Conservation (phyloP, 2,113 vertebrate genomes). For the Phalacrocorax pelagicus region DNA sequence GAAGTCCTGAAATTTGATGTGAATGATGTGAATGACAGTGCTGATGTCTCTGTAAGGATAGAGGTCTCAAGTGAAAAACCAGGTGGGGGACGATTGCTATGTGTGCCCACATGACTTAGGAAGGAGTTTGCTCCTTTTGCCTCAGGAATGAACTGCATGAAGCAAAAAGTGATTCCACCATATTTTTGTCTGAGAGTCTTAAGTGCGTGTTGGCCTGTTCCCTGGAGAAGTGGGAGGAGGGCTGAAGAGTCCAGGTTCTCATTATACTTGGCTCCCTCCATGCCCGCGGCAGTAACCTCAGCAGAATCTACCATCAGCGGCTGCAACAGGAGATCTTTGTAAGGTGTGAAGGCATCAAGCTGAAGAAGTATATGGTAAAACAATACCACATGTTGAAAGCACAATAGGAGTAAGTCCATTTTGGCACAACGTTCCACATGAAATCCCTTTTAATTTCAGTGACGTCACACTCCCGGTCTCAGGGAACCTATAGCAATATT, state of each 20-base stretch:
- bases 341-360: constrained; percentile 48
- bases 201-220: background rate
- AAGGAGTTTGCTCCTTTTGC: background rate
- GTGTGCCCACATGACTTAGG: background rate
- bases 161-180: background rate
- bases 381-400: constrained; percentile 53
- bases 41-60: background rate
- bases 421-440: constrained; percentile 39
- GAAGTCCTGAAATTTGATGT: background rate
- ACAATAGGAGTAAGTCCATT: constrained; percentile 46
- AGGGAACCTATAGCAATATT: constrained; percentile 64
- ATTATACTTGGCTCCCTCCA: background rate
- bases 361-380: constrained; percentile 44
- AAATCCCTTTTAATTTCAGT: constrained; percentile 63
- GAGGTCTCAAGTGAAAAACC: background rate
- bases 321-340: constrained; percentile 36
- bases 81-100: rapidly evolving
- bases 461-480: constrained; percentile 46
- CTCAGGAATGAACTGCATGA: background rate
- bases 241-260: background rate
- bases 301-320: constrained; percentile 1
- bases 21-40: background rate
- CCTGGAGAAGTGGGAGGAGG: background rate
- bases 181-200: background rate
- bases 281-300: background rate